Conservation (phyloP, 2,113 vertebrate genomes). For the Meles meles region DNA sequence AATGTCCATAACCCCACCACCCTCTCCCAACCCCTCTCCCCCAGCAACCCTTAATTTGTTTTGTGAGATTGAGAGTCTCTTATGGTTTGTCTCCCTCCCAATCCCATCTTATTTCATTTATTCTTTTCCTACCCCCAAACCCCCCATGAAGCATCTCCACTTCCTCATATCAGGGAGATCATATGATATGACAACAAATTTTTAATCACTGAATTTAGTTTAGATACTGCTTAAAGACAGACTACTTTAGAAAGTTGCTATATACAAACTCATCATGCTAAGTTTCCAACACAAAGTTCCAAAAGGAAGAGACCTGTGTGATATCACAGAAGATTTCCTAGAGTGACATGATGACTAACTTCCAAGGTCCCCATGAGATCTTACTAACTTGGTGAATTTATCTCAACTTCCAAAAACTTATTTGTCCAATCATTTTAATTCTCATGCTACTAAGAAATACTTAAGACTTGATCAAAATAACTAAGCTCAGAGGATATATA, state of each 20-base stretch:
- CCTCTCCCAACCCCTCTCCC: too few relatives aligned
- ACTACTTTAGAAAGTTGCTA: neutral
- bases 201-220: neutral
- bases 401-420: neutral
- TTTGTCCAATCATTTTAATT: conserved; percentile 18
- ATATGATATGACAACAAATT: neutral
- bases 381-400: conserved; percentile 38
- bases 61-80: too few relatives aligned
- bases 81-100: too few relatives aligned
- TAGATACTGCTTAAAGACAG: neutral
- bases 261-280: neutral
- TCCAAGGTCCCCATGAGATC: neutral
- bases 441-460: neutral
- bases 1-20: too few relatives aligned
- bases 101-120: too few relatives aligned
- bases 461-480: neutral
- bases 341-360: neutral
- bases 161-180: too few relatives aligned
- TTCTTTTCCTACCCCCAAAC: too few relatives aligned
- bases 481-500: neutral
- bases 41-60: too few relatives aligned
- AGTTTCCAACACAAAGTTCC: neutral
- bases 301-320: neutral
- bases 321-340: neutral
- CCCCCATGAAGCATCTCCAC: too few relatives aligned